A percentile compares a stretch with the other conserved stretches of the same genome.
Evolutionary conservation across 2,113 vertebrate species (phyloP).

Genomic region (Syngnathus scovelli): DNA sequence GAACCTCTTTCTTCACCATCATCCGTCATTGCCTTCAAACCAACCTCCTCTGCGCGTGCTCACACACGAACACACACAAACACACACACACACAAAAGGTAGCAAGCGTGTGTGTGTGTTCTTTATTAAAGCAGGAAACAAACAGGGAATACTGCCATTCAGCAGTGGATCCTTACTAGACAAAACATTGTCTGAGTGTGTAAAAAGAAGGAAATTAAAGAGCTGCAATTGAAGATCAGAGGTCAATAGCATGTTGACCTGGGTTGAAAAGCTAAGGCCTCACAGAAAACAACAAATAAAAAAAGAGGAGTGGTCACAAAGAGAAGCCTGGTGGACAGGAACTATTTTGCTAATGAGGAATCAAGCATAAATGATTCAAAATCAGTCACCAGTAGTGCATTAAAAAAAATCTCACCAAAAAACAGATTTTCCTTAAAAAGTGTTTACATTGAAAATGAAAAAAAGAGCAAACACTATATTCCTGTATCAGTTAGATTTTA

Average conservation of each 20-base stretch:
- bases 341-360: slow-evolving; percentile 19
- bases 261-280: slow-evolving; percentile 9
- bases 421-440: not conserved
- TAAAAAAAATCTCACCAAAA: not conserved
- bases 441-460: too few species aligned
- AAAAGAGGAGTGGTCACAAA: not conserved
- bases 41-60: slow-evolving; percentile 28
- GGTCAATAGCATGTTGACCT: slow-evolving; percentile 46
- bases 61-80: not conserved
- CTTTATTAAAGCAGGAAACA: slow-evolving; percentile 40
- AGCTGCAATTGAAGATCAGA: slow-evolving; percentile 23
- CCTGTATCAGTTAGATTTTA: too few species aligned
- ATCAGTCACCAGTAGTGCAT: not conserved
- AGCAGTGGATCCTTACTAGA: not conserved
- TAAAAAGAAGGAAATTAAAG: slow-evolving; percentile 30
- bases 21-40: slow-evolving; percentile 54
- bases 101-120: slow-evolving; percentile 1
- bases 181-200: slow-evolving; percentile 5
- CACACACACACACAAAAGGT: not conserved
- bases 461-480: too few species aligned
- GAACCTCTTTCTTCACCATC: slow-evolving; percentile 58
- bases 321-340: not conserved
- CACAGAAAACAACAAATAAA: not conserved
- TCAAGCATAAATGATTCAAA: not conserved
- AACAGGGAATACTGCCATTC: slow-evolving; percentile 22